These are phyloP conservation scores for Aricia agestis DNA, from an alignment of 1,140 invertebrate genomes.

Conservation along the genomic window DNA sequence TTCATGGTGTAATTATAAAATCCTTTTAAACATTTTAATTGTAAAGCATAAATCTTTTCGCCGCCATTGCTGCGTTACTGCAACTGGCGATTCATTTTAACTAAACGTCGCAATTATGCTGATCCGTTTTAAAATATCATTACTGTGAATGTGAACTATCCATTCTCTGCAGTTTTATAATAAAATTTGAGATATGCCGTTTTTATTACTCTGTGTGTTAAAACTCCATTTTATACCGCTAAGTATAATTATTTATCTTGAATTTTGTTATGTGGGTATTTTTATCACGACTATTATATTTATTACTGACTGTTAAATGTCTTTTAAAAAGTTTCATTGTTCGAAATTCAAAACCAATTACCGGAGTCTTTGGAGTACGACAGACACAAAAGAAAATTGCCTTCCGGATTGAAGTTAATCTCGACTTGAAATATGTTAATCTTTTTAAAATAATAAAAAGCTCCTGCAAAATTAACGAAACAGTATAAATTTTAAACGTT, in stretches of 20 bases:
- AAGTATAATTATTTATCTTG: neutral
- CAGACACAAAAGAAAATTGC: no score
- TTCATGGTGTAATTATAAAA: neutral
- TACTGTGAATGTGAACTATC: conserved; percentile 8
- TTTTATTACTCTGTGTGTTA: neutral
- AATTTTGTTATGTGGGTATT: no score
- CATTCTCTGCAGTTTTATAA: neutral
- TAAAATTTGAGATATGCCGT: neutral
- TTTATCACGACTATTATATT: neutral
- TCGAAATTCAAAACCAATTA: neutral
- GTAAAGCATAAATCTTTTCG: conserved; percentile 39
- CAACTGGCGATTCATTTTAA: conserved; percentile 11
- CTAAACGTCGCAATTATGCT: conserved; percentile 12
- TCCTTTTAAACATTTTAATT: conserved; percentile 8
- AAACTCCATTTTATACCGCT: neutral
- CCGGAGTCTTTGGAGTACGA: neutral
- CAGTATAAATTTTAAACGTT: neutral
- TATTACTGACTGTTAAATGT: neutral
- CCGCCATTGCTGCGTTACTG: conserved; percentile 33
- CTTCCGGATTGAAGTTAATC: no score
- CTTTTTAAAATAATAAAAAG: neutral
- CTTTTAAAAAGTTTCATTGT: neutral
- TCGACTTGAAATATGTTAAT: no score
- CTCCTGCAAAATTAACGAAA: neutral
- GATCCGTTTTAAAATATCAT: conserved; percentile 12